A percentile compares a stretch with the other conserved stretches of the same genome.
phyloP scores from a whole-genome alignment of 2,113 vertebrate genomes.

The Thalassarche chlororhynchos region DNA sequence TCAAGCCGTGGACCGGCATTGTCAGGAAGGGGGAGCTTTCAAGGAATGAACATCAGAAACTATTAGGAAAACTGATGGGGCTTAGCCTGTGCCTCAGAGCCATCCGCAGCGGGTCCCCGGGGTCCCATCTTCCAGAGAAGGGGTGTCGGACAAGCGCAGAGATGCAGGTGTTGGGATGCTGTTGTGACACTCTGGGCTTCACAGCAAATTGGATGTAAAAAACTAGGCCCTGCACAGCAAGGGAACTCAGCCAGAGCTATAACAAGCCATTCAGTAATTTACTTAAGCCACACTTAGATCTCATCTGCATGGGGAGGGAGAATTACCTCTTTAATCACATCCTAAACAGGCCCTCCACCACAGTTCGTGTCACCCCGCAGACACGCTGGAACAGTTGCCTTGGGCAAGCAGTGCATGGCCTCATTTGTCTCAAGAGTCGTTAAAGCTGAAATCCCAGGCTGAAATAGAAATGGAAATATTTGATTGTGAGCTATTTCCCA shows the following conservation, averaged over 20 bases:
- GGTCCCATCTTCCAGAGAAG: background rate
- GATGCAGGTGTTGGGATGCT: background rate
- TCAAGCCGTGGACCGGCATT: background rate
- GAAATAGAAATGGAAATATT: background rate
- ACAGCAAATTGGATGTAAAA: conserved; percentile 24
- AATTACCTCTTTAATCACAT: conserved; percentile 56
- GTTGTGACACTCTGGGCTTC: background rate
- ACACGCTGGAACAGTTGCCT: background rate
- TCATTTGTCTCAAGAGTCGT: background rate
- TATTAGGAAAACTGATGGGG: background rate
- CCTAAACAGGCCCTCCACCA: background rate
- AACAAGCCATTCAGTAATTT: conserved; percentile 39
- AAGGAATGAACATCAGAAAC: conserved; percentile 7
- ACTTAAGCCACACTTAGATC: conserved; percentile 42
- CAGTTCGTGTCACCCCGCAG: background rate
- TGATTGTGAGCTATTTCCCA: background rate
- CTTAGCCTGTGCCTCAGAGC: background rate
- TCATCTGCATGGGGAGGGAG: conserved; percentile 1
- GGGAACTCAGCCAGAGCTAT: conserved; percentile 40
- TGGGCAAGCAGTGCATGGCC: background rate
- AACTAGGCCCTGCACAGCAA: background rate
- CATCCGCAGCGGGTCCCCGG: background rate
- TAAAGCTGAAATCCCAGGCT: background rate
- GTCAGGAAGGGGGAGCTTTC: background rate
- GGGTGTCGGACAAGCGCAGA: background rate